Evolutionary conservation across 2,888 invertebrate genomes (phyloP).

Genomic region (Andrena bicolor): DNA sequence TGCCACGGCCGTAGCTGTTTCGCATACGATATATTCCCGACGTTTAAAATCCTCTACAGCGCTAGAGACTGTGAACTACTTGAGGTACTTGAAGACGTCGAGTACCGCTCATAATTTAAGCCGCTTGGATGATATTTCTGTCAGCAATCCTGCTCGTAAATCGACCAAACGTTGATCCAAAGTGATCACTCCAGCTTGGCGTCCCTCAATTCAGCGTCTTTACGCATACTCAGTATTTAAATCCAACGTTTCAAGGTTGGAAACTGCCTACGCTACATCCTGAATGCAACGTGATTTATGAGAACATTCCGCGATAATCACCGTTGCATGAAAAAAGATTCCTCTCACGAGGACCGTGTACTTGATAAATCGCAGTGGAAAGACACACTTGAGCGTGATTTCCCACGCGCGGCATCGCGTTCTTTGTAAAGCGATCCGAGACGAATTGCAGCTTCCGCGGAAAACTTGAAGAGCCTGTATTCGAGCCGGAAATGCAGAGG

Average conservation of each 20-base stretch:
- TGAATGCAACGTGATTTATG: neutral
- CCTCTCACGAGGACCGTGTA: neutral
- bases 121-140: constrained; percentile 19
- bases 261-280: neutral
- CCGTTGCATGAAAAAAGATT: neutral
- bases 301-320: neutral
- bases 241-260: neutral
- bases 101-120: constrained; percentile 21
- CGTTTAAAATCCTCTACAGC: constrained; percentile 20
- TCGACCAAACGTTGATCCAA: constrained; percentile 1
- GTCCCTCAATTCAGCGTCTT: neutral
- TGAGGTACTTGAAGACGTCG: constrained; percentile 35
- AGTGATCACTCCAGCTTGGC: neutral
- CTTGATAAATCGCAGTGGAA: constrained; percentile 26
- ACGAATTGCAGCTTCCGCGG: constrained; percentile 55
- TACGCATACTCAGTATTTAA: neutral
- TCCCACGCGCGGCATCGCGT: constrained; percentile 13
- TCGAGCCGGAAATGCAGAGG: constrained; percentile 43
- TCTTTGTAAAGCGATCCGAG: constrained; percentile 26
- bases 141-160: constrained; percentile 15
- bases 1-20: constrained; percentile 3
- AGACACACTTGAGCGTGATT: constrained; percentile 4
- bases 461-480: neutral
- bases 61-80: constrained; percentile 25
- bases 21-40: constrained; percentile 4